Conservation (phyloP, 2,888 invertebrate genomes). For the Caenorhabditis parvicauda region DNA sequence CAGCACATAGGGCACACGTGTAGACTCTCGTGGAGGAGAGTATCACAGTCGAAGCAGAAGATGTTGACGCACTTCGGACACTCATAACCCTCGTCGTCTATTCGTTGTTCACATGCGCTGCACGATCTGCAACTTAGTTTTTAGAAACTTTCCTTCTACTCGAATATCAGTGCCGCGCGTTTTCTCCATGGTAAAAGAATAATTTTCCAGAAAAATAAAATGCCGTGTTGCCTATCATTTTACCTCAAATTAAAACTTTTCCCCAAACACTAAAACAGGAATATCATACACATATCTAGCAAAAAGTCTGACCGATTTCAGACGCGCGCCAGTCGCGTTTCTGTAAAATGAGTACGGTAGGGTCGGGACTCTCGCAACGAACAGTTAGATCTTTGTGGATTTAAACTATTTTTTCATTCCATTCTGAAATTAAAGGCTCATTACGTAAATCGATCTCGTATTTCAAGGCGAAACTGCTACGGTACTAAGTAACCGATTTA, state of each 20-base stretch:
- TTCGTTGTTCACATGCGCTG: conserved; percentile 45
- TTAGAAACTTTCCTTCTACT: background rate
- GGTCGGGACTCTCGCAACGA: too few relatives aligned
- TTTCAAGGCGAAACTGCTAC: too few relatives aligned
- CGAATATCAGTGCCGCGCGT: background rate
- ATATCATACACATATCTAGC: background rate
- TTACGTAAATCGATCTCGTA: too few relatives aligned
- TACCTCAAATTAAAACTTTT: background rate
- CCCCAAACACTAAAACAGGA: background rate
- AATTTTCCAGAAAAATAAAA: conserved; percentile 1
- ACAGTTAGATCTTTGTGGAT: too few relatives aligned
- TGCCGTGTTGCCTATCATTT: background rate
- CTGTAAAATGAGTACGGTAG: too few relatives aligned
- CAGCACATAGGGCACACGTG: conserved; percentile 94
- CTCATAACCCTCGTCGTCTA: conserved; percentile 45
- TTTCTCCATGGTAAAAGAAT: background rate
- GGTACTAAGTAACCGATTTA: too few relatives aligned
- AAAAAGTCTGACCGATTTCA: background rate
- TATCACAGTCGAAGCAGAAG: conserved; percentile 93
- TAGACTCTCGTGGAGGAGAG: conserved; percentile 85
- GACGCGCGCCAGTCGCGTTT: too few relatives aligned
- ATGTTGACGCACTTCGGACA: conserved; percentile 42
- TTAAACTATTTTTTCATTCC: too few relatives aligned
- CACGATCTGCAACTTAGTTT: conserved; percentile 21
- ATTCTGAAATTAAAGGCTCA: too few relatives aligned